Base-by-base conservation (phyloP, 2,888 invertebrate genomes). In the Drosophila incognita region DNA sequence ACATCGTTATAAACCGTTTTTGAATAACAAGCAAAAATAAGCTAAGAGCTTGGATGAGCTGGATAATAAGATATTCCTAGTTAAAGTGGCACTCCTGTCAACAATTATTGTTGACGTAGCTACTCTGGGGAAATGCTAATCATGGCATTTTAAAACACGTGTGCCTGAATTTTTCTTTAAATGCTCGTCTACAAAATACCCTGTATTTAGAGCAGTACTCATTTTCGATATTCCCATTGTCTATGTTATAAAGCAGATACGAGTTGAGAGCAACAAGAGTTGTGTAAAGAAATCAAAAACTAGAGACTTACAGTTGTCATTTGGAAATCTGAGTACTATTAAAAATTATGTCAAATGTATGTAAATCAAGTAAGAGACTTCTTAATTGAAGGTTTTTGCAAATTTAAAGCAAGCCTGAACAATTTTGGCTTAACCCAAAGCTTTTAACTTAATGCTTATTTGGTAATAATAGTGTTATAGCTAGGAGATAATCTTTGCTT, bases 21-120 rank as follows among this genome's bases (percentile, higher is more conserved):
- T 68, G 33, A 40, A 62, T 56, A 63, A 67, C 38, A 38, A 58
- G 24, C 56, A 21, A 15, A 62, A 64, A 53, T 49, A 35, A 58
- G 35, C 42, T 60, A 18, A 53, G 10, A 24, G 24, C 10, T 27
- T 15, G 18, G 18, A 33, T 42, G 13, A 61, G 35, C 38, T 46
- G 58, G 64, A 58, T 69, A 57, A 61, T 38, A 46, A 61, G 53
- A 35, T 31, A 48, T 51, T 46, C 21, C 54, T 31, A 21, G 18
- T 48, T 35, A 21, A 36, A 27, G 35, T 29, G 6, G 24, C 74
- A 53, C 54, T 54, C 61, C 58, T 69, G 38, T 6, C 18, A 33
- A 40, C 49, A 74, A 78, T 78, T 76, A 65, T 29, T n/a, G n/a
- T 21, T 36, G 18, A 48, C 48, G 18, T 52, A 35, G 29, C 29